phyloP scores from a whole-genome alignment of 2,888 invertebrate genomes.

The Autographa gamma region DNA sequence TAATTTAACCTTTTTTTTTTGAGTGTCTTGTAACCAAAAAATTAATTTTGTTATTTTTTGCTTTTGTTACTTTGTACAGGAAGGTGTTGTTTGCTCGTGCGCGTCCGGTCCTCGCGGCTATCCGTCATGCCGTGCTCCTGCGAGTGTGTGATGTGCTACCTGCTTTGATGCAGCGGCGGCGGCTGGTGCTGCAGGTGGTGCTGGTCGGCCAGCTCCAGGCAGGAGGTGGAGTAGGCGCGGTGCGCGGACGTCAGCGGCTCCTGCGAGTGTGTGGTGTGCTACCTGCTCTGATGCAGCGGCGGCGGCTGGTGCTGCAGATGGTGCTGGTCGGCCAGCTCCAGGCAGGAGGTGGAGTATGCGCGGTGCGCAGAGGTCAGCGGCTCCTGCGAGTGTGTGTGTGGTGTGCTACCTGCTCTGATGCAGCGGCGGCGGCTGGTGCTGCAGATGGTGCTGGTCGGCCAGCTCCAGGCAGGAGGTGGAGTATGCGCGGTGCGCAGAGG shows the following conservation, averaged over 20 bases:
- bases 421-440: conserved; percentile 63
- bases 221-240: conserved; percentile 91
- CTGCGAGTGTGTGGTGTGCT: too few relatives aligned
- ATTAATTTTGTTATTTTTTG: too few relatives aligned
- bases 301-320: conserved; percentile 65
- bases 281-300: conserved; percentile 67
- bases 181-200: conserved; percentile 64
- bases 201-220: conserved; percentile 87
- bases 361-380: conserved; percentile 83
- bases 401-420: conserved; percentile 66
- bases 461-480: conserved; percentile 91
- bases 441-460: conserved; percentile 66
- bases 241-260: conserved; percentile 82
- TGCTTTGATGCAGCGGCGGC: conserved; percentile 65
- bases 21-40: too few relatives aligned
- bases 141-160: conserved; percentile 45
- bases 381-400: too few relatives aligned
- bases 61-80: too few relatives aligned
- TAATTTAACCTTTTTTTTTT: too few relatives aligned
- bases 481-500: conserved; percentile 88
- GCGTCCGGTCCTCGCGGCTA: too few relatives aligned
- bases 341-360: conserved; percentile 91
- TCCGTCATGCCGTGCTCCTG: not conserved
- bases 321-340: conserved; percentile 85
- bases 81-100: too few relatives aligned